A percentile compares a stretch with the other conserved stretches of the same genome.
These are phyloP conservation scores for Anastrepha ludens DNA, from an alignment of 1,140 invertebrate species.

Conservation along the genomic window DNA sequence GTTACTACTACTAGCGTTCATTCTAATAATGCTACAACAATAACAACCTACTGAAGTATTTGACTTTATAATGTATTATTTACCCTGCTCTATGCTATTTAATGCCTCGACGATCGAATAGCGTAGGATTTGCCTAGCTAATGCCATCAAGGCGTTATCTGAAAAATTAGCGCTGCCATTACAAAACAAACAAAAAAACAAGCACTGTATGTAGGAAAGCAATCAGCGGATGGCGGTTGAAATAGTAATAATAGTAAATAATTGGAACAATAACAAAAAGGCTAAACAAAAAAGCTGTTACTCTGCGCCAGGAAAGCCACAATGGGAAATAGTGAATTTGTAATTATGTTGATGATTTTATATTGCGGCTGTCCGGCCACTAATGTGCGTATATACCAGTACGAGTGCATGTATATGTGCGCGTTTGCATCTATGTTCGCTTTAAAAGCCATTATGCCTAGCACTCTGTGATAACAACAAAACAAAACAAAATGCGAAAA, in stretches of 20 bases:
- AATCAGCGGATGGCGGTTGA: not conserved
- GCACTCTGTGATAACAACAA: not conserved
- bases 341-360: constrained; percentile 34
- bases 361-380: not conserved
- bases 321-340: constrained; percentile 23
- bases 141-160: constrained; percentile 24
- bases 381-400: not conserved
- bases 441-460: constrained; percentile 15
- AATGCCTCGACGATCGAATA: not conserved
- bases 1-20: too few species aligned
- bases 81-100: not conserved
- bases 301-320: not conserved
- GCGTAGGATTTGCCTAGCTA: not conserved
- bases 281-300: not conserved
- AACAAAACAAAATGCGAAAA: not conserved
- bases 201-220: not conserved
- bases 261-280: not conserved
- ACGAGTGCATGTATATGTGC: not conserved
- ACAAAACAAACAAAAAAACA: not conserved
- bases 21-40: too few species aligned
- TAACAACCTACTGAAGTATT: too few species aligned
- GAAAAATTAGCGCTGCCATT: not conserved
- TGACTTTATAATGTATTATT: not conserved
- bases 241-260: constrained; percentile 17
- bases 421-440: not conserved